Evolutionary conservation across 1,140 invertebrate genomes (phyloP), one percentile per base, ranked within the genome.

Genomic region (Drosophila simulans): DNA sequence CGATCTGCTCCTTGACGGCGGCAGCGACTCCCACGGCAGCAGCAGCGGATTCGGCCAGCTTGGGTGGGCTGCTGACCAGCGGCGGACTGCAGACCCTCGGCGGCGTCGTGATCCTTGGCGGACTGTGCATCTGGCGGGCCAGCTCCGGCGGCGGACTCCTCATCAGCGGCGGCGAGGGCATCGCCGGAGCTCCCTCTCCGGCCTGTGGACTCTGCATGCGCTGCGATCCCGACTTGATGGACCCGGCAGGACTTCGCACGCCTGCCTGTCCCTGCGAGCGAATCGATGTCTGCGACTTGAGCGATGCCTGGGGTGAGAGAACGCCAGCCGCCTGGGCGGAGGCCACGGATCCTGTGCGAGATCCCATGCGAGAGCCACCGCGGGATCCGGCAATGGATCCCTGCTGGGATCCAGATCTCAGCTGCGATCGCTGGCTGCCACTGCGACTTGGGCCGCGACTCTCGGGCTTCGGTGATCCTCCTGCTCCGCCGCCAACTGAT

Each of bases 131-230:
- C 43, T 82, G 80, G n/a, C 73, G 65, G 7, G 80, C 66, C 22
- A 71, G 39, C 34, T 90, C 64, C 5, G 76, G 70, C 1, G 78
- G 89, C 10, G 83, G 77, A 51, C 83, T 88, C 25, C 85, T 89
- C 85, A 89, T 89, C 37, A 86, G 51, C 3, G 91, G 91, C 4
- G 91, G 91, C 46, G 86, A 91, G 42, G 91, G 91, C 89, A 92
- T 92, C 4, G 59, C 77, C 43, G 91, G 91, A 8, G 91, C 79
- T 8, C 88, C 62, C 15, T 91, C 90, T 0, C 83, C 90, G 5
- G 77, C 77, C 2, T 69, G 83, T 11, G 90, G 90, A 31, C 90
- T 90, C 53, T 91, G 86, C 4, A 91, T 65, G 25, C 90, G 83
- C 46, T 82, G 74, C 5, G 73, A 76, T 27, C 43, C 53, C 2